These are phyloP conservation scores for Thryonomys swinderianus DNA, from an alignment of 2,113 vertebrate species.

Conservation along the genomic window DNA sequence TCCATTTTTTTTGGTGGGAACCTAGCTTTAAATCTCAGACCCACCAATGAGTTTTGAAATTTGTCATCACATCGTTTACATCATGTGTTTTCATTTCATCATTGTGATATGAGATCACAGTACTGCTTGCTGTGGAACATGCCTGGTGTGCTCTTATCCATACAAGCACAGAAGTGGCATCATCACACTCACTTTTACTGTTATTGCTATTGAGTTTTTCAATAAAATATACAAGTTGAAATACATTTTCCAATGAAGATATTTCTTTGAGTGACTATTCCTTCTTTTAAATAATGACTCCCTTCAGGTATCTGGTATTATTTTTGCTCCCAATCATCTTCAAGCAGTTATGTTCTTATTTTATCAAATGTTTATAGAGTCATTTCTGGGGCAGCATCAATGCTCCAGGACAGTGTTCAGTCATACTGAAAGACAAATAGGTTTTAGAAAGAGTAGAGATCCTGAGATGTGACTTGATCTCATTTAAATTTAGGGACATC, in stretches of 20 bases:
- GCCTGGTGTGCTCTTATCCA: too few species aligned
- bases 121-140: neutral
- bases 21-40: neutral
- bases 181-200: neutral
- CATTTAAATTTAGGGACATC: neutral
- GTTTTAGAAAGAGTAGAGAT: neutral
- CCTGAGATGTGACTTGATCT: neutral
- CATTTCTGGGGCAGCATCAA: neutral
- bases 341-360: neutral
- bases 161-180: too few species aligned
- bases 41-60: neutral
- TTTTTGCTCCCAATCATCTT: neutral
- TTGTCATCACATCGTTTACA: neutral
- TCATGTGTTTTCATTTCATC: neutral
- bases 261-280: neutral
- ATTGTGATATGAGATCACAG: neutral
- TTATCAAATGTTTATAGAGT: neutral
- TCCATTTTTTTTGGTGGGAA: neutral
- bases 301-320: neutral
- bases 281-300: neutral
- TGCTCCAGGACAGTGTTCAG: neutral
- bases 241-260: slow-evolving; percentile 22
- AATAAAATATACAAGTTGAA: neutral
- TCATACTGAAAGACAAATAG: neutral
- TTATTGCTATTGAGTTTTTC: neutral